phyloP scores from a whole-genome alignment of 2,797 vertebrate genomes.

The Saguinus oedipus region DNA sequence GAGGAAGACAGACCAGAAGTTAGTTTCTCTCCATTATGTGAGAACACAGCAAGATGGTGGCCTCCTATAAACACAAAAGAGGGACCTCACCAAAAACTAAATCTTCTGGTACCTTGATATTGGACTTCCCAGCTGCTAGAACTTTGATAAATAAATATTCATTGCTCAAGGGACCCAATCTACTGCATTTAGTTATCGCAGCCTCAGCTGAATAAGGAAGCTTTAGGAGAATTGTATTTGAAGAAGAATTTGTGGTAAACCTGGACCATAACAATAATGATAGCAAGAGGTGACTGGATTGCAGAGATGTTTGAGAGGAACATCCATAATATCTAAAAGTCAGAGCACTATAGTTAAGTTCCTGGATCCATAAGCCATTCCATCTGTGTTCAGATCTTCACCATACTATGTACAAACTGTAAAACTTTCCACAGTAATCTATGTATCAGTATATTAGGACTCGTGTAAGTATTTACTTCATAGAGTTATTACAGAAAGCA shows the following conservation, averaged over 20 bases:
- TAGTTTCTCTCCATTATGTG: no score
- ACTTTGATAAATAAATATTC: not conserved
- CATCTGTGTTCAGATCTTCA: not conserved
- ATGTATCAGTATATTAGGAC: not conserved
- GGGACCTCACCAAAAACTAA: not conserved
- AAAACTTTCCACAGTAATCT: not conserved
- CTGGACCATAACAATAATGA: not conserved
- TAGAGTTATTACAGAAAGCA: not conserved
- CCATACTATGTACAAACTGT: rapidly evolving
- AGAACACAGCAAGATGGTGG: not conserved
- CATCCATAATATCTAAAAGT: no score
- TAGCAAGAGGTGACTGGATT: not conserved
- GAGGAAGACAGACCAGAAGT: not conserved
- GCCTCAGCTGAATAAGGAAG: no score
- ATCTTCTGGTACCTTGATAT: not conserved
- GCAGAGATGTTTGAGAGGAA: not conserved
- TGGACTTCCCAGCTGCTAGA: not conserved
- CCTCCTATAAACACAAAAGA: not conserved
- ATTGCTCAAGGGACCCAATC: not conserved
- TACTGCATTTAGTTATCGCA: not conserved
- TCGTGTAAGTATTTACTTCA: not conserved
- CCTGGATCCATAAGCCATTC: not conserved
- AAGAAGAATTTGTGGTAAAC: not conserved
- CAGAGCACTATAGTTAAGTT: not conserved
- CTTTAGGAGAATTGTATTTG: not conserved